phyloP scores from a whole-genome alignment of 2,113 vertebrate species.

The Malurus alboscapulatus region DNA sequence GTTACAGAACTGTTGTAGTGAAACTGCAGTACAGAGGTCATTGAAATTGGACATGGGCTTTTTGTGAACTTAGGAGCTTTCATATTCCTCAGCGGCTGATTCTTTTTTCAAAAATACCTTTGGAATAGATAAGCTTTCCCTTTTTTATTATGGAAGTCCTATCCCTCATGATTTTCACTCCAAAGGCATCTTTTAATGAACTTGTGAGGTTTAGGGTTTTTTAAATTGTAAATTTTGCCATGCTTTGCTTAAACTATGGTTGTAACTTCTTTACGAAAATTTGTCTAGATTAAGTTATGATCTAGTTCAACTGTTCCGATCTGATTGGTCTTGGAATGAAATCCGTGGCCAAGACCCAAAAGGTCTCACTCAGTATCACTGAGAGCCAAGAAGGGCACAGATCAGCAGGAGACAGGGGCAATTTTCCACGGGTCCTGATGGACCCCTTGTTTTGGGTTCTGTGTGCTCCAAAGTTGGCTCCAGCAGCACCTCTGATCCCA shows the following conservation, averaged over 20 bases:
- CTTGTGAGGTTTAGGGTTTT: accelerated
- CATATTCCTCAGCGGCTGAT: background rate
- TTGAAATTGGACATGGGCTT: background rate
- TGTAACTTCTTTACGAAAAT: background rate
- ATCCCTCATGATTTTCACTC: background rate
- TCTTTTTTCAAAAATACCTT: background rate
- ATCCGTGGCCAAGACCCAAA: background rate
- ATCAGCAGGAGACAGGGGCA: background rate
- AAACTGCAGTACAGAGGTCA: background rate
- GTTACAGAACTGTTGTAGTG: background rate
- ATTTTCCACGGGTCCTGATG: background rate
- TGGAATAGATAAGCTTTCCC: background rate
- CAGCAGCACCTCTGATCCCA: background rate
- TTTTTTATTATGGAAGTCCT: background rate
- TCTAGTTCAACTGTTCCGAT: background rate
- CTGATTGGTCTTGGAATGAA: background rate
- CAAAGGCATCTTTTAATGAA: background rate
- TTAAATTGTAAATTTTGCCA: background rate
- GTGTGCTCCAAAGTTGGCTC: background rate
- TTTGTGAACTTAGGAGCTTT: background rate
- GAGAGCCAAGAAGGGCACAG: background rate
- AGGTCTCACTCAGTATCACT: background rate
- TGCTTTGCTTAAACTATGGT: background rate
- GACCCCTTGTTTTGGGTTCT: background rate
- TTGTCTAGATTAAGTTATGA: background rate